Base-by-base conservation (phyloP, 1,140 invertebrate genomes). In the Drosophila neocordata region DNA sequence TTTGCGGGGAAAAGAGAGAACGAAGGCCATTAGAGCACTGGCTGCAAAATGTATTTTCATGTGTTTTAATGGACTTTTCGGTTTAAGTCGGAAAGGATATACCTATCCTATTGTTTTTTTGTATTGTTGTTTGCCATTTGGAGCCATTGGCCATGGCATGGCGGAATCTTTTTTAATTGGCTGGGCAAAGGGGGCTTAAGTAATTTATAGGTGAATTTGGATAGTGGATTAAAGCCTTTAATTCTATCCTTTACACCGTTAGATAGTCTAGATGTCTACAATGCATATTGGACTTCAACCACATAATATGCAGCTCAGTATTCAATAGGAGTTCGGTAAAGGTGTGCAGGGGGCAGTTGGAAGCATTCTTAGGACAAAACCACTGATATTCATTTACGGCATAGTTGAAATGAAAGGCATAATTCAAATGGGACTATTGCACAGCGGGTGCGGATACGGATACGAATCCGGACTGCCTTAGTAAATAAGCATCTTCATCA, bases 1-100 rank as follows among this genome's bases (percentile, higher is more conserved):
- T 1, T n/a, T n/a, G 38, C 38, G 13, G 2, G 13, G 2, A 4
- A 13, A 13, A 13, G 41, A 5, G 13, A 44, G 8, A n/a, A 74
- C 58, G 59, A 72, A 77, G 38, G 53, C 81, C 77, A 85, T 85
- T 85, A 75, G 77, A 67, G 66, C 68, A 64, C 73, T 65, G 65
- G 22, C 73, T 58, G 65, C n/a, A 72, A 77, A 85, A 87, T 67
- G 67, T 78, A 75, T 85, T 84, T 85, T 65, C 77, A 73, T 71
- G 73, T 81, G 81, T 72, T 85, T 85, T 81, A 84, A 84, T 84
- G 81, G 82, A 85, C 66, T 84, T 84, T 84, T 74, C 77, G 71
- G 73, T 82, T 87, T 66, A 69, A 77, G 55, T 67, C 77, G 38
- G 69, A 51, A 48, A 18, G 15, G 41, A 48, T 48, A 48, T 48